Conservation (phyloP, 2,797 vertebrate genomes). For the Kryptopterus vitreolus region DNA sequence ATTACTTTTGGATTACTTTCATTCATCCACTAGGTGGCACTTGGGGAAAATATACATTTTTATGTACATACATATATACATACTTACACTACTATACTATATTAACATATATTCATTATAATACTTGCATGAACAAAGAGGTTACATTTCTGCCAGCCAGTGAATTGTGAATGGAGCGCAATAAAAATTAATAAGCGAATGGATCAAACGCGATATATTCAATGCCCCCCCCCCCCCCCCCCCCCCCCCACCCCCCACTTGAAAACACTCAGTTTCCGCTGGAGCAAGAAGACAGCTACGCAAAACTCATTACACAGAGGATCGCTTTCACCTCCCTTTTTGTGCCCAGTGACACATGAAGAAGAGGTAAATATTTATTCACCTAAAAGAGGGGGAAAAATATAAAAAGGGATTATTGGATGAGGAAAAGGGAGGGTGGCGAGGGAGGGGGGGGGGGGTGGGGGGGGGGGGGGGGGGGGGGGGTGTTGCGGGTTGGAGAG, state of each 20-base stretch:
- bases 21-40: too few relatives aligned
- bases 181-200: neutral
- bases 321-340: neutral
- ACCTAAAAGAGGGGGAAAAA: neutral
- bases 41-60: too few relatives aligned
- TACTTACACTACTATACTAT: too few relatives aligned
- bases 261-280: neutral
- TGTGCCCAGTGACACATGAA: neutral
- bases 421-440: neutral
- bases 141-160: neutral
- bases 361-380: conserved; percentile 31
- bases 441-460: neutral
- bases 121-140: neutral
- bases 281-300: neutral
- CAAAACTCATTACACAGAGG: conserved; percentile 7
- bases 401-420: neutral
- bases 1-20: too few relatives aligned
- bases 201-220: neutral
- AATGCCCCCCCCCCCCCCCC: too few relatives aligned
- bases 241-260: too few relatives aligned
- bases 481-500: neutral
- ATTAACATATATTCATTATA: too few relatives aligned
- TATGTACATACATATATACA: too few relatives aligned
- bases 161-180: neutral
- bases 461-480: neutral